Base-by-base conservation (phyloP, 2,797 vertebrate species). In the Podarcis lilfordi region DNA sequence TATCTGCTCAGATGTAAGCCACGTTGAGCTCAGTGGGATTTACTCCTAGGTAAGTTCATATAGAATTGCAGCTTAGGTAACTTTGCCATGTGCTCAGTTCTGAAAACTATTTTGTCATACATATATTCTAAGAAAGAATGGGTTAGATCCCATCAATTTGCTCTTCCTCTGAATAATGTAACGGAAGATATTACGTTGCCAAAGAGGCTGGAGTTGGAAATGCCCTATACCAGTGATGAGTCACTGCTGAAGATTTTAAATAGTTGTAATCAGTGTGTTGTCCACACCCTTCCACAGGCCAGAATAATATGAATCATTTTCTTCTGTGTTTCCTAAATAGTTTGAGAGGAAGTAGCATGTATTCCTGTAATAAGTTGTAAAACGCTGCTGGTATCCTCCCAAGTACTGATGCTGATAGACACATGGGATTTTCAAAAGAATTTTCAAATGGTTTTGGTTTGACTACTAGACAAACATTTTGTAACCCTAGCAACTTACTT, bases 171-270 rank as follows among this genome's bases (percentile, higher is more conserved):
- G 11, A 91, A 71, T 37, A 91, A 82, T 59, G 50, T 86, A 91
- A 74, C 85, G 80, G 37, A n/a, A 74, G 43, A 91, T 88, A 92
- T 89, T 92, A 82, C 74, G 92, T 88, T 69, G 88, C 85, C 92
- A 95, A 93, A 89, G 82, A 88, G 93, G 82, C 29, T 32, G 10
- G 92, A 92, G 93, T 94, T 94, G 92, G 95, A 96, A 97, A 94
- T 88, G 87, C 91, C 93, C 92, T 85, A 43, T 93, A 84, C 78
- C 92, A 40, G 50, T 89, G 76, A 19, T 97, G 97, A 97, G 92
- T 97, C 97, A 97, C 94, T 89, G 82, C 75, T 92, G 91, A 92
- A 90, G 64, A 92, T 96, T 97, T 96, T 95, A 95, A 96, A 95
- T 96, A 96, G 94, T 93, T 92, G 83, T 90, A 82, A 94, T 91